These are phyloP conservation scores for Pinctada fucata DNA, from an alignment of 2,888 invertebrate species.

Conservation along the genomic window DNA sequence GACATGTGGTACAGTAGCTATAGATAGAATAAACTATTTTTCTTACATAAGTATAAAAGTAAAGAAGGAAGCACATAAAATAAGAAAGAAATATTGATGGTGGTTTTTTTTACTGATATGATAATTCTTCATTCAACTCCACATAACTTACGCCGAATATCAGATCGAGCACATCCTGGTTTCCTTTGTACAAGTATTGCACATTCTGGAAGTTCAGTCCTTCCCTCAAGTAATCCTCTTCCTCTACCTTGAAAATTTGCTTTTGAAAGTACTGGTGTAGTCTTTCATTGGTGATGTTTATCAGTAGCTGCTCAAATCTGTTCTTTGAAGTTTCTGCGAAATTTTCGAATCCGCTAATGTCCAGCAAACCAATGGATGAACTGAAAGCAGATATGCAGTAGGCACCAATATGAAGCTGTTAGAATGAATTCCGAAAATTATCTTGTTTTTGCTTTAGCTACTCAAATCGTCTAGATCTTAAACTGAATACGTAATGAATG, in stretches of 20 bases:
- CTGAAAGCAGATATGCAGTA: background rate
- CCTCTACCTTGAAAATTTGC: slow-evolving; percentile 55
- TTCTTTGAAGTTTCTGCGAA: slow-evolving; percentile 39
- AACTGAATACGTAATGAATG: too few species aligned
- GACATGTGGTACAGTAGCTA: background rate
- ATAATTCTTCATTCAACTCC: too few species aligned
- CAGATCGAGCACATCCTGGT: slow-evolving; percentile 45
- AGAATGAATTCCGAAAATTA: background rate
- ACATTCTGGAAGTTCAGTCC: slow-evolving; percentile 38
- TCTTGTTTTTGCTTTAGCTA: too few species aligned
- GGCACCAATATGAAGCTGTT: too few species aligned
- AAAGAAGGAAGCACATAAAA: background rate
- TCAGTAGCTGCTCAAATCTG: slow-evolving; percentile 59
- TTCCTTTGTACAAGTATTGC: slow-evolving; percentile 20
- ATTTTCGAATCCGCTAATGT: slow-evolving; percentile 62
- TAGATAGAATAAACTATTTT: background rate
- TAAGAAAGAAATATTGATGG: too few species aligned
- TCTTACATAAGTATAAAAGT: background rate
- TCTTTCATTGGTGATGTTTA: slow-evolving; percentile 58
- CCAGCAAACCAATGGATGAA: slow-evolving; percentile 51
- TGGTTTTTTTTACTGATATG: too few species aligned
- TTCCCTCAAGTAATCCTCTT: slow-evolving; percentile 51
- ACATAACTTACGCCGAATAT: slow-evolving; percentile 48
- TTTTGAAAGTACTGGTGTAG: slow-evolving; percentile 63
- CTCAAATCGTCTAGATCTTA: too few species aligned